phyloP scores from a whole-genome alignment of 2,888 invertebrate genomes.

The Archips xylosteana region DNA sequence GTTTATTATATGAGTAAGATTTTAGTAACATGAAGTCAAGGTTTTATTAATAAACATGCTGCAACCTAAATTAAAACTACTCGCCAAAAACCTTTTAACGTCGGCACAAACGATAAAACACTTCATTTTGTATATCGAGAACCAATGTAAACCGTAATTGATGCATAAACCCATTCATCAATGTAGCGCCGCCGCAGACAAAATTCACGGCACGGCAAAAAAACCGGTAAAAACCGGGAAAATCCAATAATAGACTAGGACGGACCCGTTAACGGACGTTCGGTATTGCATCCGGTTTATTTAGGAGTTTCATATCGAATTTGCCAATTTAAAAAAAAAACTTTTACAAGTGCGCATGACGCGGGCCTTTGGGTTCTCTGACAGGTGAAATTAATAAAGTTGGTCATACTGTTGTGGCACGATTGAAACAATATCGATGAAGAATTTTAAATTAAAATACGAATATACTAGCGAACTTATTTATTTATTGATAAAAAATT shows the following conservation, averaged over 20 bases:
- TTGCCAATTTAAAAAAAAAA: slow-evolving; percentile 16
- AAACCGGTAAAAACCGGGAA: slow-evolving; percentile 25
- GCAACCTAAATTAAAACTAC: slow-evolving; percentile 1
- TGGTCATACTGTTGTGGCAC: neutral
- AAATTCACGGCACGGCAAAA: slow-evolving; percentile 13
- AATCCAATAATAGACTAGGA: slow-evolving; percentile 34
- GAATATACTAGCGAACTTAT: too few relatives aligned
- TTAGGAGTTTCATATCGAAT: slow-evolving; percentile 40
- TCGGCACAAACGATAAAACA: neutral
- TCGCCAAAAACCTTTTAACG: slow-evolving; percentile 6
- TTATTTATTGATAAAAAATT: too few relatives aligned
- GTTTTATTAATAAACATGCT: neutral
- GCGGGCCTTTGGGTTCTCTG: neutral
- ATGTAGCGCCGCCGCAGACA: slow-evolving; percentile 19
- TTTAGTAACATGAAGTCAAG: too few relatives aligned
- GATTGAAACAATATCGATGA: too few relatives aligned
- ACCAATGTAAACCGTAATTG: slow-evolving; percentile 36
- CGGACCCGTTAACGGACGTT: slow-evolving; percentile 24
- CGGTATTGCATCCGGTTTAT: slow-evolving; percentile 33
- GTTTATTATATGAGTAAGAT: too few relatives aligned
- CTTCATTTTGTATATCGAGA: slow-evolving; percentile 9
- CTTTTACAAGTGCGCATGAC: neutral
- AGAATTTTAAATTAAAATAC: too few relatives aligned
- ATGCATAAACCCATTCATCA: slow-evolving; percentile 39
- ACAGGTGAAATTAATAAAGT: neutral